Base-by-base conservation (phyloP, 2,888 invertebrate genomes). In the Abscondita cerata region DNA sequence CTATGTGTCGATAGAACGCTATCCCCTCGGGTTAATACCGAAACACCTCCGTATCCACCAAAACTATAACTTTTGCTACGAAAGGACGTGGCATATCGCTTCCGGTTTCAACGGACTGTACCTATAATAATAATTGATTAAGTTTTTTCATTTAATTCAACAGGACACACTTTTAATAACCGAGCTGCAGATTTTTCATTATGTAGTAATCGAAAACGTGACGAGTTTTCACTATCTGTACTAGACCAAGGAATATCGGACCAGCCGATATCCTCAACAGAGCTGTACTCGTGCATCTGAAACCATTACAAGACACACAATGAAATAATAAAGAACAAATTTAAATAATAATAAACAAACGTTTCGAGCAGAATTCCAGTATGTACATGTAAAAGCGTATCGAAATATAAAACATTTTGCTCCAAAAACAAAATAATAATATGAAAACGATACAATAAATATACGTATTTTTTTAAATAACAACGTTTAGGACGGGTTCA, bases 21-120 rank as follows among this genome's bases (percentile, higher is more conserved):
- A 72, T 89, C 90, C 6, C 87, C 87, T 31, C 89, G 83, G 13
- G 80, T 79, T 1, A 83, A 73, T 12, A 80, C 77, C 18, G 84
- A 81, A 71, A 82, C 81, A 53, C 76, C 86, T 11, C 88, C 88
- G 76, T 93, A 93, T 1, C 93, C 95, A 9, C 93, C 93, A 75
- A 95, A 96, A 80, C 93, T 95, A 82, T 92, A 93, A 52, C 94
- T 92, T 79, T 93, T 47, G 90, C 89, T 44, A 91, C 89, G 12
- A 86, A 86, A 73, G 78, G 85, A 73, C 83, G 78, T 67, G 76
- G 68, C 5, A 80, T 75, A 65, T 79, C 81, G 52, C 70, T 72
- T 18, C 78, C 79, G 3, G 76, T 78, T 70, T 87, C 87, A 52
- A 86, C 79, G 0, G 86, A 86, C 60, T 86, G 86, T 0, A 85